Base-by-base conservation (phyloP, 2,797 vertebrate genomes). In the Crocodylus rhombifer region DNA sequence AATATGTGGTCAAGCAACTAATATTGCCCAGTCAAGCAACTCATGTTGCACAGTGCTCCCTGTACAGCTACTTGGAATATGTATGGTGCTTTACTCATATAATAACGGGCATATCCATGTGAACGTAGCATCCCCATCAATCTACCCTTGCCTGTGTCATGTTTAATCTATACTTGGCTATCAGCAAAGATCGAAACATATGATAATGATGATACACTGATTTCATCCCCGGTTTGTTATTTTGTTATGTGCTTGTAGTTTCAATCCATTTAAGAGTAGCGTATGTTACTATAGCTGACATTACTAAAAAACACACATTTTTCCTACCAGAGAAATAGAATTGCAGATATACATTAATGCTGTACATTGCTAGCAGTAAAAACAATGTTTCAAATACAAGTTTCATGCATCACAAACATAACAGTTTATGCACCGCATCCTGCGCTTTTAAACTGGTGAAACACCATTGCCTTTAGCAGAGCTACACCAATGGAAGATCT, bases 201-300 rank as follows among this genome's bases (percentile, higher is more conserved):
- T 82, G 81, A 23, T 83, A 82, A 87, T 87, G 77, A 80, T 9
- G 85, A 88, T 80, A 15, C 63, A 7, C 57, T 94, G 30, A 10
- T 94, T 94, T 90, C 74, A 71, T 82, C 86, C 33, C 89, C 93
- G 23, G 87, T 88, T 96, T 94, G 91, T 55, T 94, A 71, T 77
- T 90, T 28, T 17, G 60, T 61, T 94, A 28, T 30, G 79, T 71
- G 12, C 15, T 14, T 71, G 21, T 7, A 36, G 42, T 91, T 92
- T 89, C 57, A 92, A 75, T 7, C 65, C 88, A 69, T 71, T 91
- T 87, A 95, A 95, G 80, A 62, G 58, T 6, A 76, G 77, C 88
- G 92, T 51, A 17, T 93, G 84, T 90, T 92, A 93, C 85, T 88
- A 80, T 0, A 3, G 58, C 86, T 94, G 63, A 93, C 85, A 94